These are phyloP conservation scores for Phyllopteryx taeniolatus DNA, from an alignment of 2,113 vertebrate genomes.

Conservation along the genomic window DNA sequence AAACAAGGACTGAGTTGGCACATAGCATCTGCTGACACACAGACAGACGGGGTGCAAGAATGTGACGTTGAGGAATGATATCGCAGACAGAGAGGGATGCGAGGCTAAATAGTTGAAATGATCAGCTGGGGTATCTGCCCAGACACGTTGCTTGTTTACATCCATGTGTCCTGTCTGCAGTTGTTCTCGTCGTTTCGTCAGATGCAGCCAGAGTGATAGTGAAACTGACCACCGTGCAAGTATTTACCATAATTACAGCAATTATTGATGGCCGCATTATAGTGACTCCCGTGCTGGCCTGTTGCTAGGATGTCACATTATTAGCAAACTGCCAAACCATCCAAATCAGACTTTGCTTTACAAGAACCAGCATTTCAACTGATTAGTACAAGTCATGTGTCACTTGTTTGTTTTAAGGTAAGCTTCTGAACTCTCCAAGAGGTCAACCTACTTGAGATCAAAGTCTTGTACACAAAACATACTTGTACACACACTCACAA, in stretches of 20 bases:
- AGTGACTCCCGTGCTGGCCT: not conserved
- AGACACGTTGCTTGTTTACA: conserved; percentile 2
- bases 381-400: too few relatives aligned
- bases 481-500: too few relatives aligned
- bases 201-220: not conserved
- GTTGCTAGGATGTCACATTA: not conserved
- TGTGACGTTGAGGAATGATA: not conserved
- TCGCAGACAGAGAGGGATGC: not conserved
- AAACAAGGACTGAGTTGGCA: not conserved
- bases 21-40: not conserved
- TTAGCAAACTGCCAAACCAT: too few relatives aligned
- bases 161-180: not conserved
- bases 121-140: not conserved
- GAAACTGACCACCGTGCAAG: not conserved
- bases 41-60: not conserved
- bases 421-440: too few relatives aligned
- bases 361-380: too few relatives aligned
- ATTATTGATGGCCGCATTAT: not conserved
- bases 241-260: not conserved
- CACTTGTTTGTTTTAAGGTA: too few relatives aligned
- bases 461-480: too few relatives aligned
- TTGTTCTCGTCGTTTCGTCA: not conserved
- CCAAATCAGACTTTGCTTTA: too few relatives aligned
- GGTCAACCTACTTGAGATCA: too few relatives aligned
- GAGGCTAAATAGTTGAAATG: conserved; percentile 1